Base-by-base conservation (phyloP, 1,140 invertebrate species). In the Bicyclus anynana region DNA sequence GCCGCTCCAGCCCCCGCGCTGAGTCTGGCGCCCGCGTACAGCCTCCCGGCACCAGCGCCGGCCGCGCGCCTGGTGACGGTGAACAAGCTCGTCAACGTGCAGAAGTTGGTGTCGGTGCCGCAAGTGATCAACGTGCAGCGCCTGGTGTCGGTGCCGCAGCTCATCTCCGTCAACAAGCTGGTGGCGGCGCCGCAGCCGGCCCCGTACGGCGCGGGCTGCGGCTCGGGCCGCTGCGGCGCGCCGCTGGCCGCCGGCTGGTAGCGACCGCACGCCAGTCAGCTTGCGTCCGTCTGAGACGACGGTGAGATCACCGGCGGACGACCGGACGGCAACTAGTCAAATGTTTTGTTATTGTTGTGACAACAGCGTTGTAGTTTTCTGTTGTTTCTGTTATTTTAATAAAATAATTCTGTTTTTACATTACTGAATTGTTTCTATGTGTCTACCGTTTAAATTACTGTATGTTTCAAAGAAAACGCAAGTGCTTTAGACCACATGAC, bases 71-170 rank as follows among this genome's bases (percentile, higher is more conserved):
- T 76, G 0, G 44, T 77, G 12, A 49, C 63, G 14, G 65, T 72
- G n/a, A 76, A 67, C 35, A 73, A 72, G 50, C 56, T 74, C 12
- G 71, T 76, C 9, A 67, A 71, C 42, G 66, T 74, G 7, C 59
- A 62, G 38, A 64, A 62, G 46, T 56, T 76, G 5, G 65, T 76
- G 27, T 62, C 14, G 21, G 73, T 72, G 14, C 72, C 72, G 6
- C 59, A 69, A 53, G 59, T 74, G 0, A 52, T 74, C 26, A 69
- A 62, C 18, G 65, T 74, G 9, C 55, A 37, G 9, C 69, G 66
- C 35, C 61, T 72, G 16, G 48, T 72, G 9, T 50, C 40, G 3
- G 59, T 69, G 4, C 67, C 67, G 13, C 58, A 72, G 48, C 66
- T 72, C 27, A 49, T 72, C 5, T 53, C 60, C 0, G 48, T 65